These are phyloP conservation scores for Phymanthus crucifer DNA, from an alignment of 92 coral and sea anemone species.

Conservation along the genomic window DNA sequence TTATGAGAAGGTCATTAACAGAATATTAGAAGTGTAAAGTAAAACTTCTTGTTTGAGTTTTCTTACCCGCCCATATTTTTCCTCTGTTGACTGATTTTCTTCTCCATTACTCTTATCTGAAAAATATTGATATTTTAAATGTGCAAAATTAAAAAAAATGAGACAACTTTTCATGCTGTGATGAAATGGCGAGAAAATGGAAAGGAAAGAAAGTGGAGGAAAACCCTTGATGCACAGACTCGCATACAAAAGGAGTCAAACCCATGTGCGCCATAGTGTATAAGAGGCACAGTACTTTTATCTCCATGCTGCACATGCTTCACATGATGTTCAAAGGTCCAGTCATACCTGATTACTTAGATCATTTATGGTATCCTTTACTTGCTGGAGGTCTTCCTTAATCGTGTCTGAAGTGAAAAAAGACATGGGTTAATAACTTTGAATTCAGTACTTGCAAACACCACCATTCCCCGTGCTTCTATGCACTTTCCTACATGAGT, in stretches of 20 bases:
- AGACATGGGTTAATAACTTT: too few relatives aligned
- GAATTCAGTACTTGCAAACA: too few relatives aligned
- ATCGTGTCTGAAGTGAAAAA: conserved; percentile 42
- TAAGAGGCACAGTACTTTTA: not conserved
- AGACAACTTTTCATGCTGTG: too few relatives aligned
- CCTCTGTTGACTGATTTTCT: conserved; percentile 79
- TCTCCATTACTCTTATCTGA: conserved; percentile 81
- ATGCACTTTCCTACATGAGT: too few relatives aligned
- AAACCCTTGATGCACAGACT: too few relatives aligned
- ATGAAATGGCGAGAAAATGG: too few relatives aligned
- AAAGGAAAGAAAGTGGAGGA: too few relatives aligned
- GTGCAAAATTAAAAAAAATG: not conserved
- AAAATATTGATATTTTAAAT: not conserved
- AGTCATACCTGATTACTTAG: conserved; percentile 74
- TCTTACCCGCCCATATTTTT: conserved; percentile 99
- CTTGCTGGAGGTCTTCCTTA: conserved; percentile 54
- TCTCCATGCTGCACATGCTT: not conserved
- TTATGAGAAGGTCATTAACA: too few relatives aligned
- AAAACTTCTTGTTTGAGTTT: not conserved
- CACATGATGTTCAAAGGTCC: not conserved
- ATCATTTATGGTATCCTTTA: conserved; percentile 53
- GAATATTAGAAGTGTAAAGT: not conserved
- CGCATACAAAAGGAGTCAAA: too few relatives aligned
- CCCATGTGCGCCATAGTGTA: too few relatives aligned
- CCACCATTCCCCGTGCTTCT: too few relatives aligned